These are phyloP conservation scores for Cyprinella venusta DNA, from an alignment of 2,797 vertebrate genomes.

Conservation along the genomic window DNA sequence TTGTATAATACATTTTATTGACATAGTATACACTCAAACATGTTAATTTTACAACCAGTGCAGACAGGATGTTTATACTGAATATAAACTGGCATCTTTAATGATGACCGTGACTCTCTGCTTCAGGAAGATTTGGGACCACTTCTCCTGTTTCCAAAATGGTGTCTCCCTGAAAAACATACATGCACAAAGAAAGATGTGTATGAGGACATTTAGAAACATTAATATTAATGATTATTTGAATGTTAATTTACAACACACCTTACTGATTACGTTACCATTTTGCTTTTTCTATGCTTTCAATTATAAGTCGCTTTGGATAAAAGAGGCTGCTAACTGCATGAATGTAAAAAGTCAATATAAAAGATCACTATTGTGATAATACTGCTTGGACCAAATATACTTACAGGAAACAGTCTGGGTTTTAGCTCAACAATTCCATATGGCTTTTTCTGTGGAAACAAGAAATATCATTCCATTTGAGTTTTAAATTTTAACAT, in stretches of 20 bases:
- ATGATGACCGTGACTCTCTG: constrained; percentile 79
- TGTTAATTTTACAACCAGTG: constrained; percentile 68
- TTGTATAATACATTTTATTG: constrained; percentile 71
- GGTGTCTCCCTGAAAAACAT: constrained; percentile 82
- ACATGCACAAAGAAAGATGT: constrained; percentile 25
- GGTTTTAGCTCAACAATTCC: constrained; percentile 78
- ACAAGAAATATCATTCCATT: constrained; percentile 12
- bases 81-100: constrained; percentile 73
- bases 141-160: constrained; percentile 89
- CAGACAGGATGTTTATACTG: constrained; percentile 60
- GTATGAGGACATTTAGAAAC: not conserved
- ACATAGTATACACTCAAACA: constrained; percentile 67
- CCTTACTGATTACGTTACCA: not conserved
- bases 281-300: not conserved
- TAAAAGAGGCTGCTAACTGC: not conserved
- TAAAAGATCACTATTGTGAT: not conserved
- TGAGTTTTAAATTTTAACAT: not conserved
- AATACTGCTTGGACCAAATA: constrained; percentile 13
- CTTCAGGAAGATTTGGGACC: constrained; percentile 79
- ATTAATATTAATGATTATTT: not conserved
- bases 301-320: not conserved
- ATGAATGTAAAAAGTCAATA: not conserved
- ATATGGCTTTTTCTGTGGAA: constrained; percentile 81
- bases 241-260: not conserved
- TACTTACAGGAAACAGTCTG: constrained; percentile 87